Base-by-base conservation (phyloP, 2,888 invertebrate genomes). In the Megalurothrips usitatus region DNA sequence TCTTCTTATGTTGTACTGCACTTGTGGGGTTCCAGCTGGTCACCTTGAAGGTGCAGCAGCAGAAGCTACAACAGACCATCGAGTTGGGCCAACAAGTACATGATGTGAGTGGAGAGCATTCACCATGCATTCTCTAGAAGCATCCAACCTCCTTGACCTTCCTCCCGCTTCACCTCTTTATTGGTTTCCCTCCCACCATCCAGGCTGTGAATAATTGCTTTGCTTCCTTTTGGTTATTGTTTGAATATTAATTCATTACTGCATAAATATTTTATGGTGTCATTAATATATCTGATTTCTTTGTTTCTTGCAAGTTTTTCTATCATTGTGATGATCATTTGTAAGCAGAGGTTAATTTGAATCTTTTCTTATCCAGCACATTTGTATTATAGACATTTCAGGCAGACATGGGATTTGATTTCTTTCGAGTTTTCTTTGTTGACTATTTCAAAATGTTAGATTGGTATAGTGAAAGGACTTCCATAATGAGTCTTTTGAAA, bases 31-130 rank as follows among this genome's bases (percentile, higher is more conserved):
- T 83, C 85, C 85, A 85, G 92, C 84, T 92, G 92, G 88, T 91
- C 91, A 84, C 91, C 84, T 88, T 89, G 87, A 89, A 89, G 83
- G 88, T 89, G 80, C 88, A 88, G n/a, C 89, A 91, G 80, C 88
- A 88, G n/a, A 89, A 91, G 86, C 87, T 91, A 83, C 91, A 91
- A 84, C 91, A 92, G 85, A 89, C 90, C 82, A 88, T 93, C 80
- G 94, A 94, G 85, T 91, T 92, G 12, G 94, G 94, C 0, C 94
- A 94, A 85, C 93, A 94, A 84, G 93, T 93, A 84, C 68, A 23
- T 75, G 68, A 75, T 23, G 68, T 75, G 68, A 75, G 68, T 75
- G 68, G 68, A 75, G 68, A 58, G 58, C 58, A 12, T 17, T n/a
- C 17, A 75, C 68, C n/a, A 23, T 26, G 23, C n/a, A 23, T 23